These are phyloP conservation scores for Copidosoma aretas DNA, from an alignment of 2,888 invertebrate genomes.

Conservation along the genomic window DNA sequence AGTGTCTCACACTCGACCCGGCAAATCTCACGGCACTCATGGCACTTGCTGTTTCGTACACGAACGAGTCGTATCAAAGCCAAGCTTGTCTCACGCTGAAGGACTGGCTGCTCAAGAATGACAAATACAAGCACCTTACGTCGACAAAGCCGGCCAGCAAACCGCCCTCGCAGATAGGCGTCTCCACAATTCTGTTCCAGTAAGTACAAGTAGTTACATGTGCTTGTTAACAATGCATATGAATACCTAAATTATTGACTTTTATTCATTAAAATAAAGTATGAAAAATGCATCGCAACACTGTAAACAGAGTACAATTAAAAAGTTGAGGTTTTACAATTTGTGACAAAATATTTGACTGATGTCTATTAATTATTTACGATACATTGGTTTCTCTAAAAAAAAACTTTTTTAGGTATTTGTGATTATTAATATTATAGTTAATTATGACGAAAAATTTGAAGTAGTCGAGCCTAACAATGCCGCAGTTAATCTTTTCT, in stretches of 20 bases:
- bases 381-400: neutral
- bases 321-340: neutral
- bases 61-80: slow-evolving; percentile 93
- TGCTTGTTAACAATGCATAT: neutral
- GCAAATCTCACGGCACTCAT: slow-evolving; percentile 84
- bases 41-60: slow-evolving; percentile 91
- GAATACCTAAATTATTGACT: neutral
- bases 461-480: neutral
- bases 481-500: slow-evolving; percentile 34
- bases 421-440: too few relatives aligned
- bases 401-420: too few relatives aligned
- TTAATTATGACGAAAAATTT: neutral
- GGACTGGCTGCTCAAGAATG: slow-evolving; percentile 80
- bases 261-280: neutral
- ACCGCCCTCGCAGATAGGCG: slow-evolving; percentile 49
- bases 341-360: neutral
- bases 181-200: slow-evolving; percentile 60
- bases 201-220: slow-evolving; percentile 50
- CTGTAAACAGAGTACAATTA: neutral
- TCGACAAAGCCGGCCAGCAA: slow-evolving; percentile 64
- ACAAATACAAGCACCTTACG: slow-evolving; percentile 80
- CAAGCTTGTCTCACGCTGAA: slow-evolving; percentile 85
- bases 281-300: neutral
- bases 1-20: slow-evolving; percentile 81
- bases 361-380: too few relatives aligned